phyloP scores from a whole-genome alignment of 1,140 invertebrate genomes.

The Grapholita molesta region DNA sequence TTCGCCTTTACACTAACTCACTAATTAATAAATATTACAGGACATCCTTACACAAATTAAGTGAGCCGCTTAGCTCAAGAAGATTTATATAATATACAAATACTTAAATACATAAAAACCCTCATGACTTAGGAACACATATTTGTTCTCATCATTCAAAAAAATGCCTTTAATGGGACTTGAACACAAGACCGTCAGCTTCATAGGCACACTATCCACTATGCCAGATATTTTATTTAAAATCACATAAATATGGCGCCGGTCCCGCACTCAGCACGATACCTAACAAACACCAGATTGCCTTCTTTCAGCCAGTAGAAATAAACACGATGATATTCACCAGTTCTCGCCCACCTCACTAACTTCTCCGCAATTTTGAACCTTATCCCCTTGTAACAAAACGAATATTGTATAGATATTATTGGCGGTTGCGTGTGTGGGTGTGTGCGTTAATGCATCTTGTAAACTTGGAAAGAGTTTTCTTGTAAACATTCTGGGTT shows the following conservation, averaged over 20 bases:
- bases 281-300: constrained; percentile 64
- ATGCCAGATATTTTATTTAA: too few relatives aligned
- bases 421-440: constrained; percentile 23
- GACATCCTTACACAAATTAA: too few relatives aligned
- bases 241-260: not conserved
- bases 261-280: constrained; percentile 26
- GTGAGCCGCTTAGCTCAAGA: too few relatives aligned
- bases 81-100: too few relatives aligned
- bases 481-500: not conserved
- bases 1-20: too few relatives aligned
- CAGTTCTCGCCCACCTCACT: constrained; percentile 51
- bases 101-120: too few relatives aligned
- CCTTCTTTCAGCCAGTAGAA: constrained; percentile 72
- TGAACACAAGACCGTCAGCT: too few relatives aligned
- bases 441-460: constrained; percentile 17
- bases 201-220: too few relatives aligned
- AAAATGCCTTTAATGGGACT: too few relatives aligned
- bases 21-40: too few relatives aligned
- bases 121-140: too few relatives aligned
- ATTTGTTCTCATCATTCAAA: too few relatives aligned
- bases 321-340: constrained; percentile 71
- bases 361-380: not conserved
- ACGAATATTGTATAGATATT: constrained; percentile 1
- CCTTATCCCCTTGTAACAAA: not conserved
- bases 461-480: not conserved